Percentiles rank a stretch among this genome's conserved stretches.
These are phyloP conservation scores for Ridgeia piscesae DNA, from an alignment of 1,140 invertebrate species.

Conservation along the genomic window DNA sequence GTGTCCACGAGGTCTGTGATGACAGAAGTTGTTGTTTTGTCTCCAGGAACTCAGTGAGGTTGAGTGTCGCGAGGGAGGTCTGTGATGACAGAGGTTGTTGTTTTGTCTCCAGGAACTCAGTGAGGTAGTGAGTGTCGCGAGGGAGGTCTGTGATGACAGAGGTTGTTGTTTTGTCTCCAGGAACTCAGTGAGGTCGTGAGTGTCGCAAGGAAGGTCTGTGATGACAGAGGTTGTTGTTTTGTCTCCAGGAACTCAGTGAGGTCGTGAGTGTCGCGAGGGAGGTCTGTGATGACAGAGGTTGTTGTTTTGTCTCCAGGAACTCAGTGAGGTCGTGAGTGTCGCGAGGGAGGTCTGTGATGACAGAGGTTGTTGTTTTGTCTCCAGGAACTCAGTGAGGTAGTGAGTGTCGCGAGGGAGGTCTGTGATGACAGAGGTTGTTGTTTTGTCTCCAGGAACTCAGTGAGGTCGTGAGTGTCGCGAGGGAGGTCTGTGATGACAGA, in stretches of 20 bases:
- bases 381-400: too few species aligned
- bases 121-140: too few species aligned
- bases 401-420: neutral
- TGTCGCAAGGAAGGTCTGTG: too few species aligned
- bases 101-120: too few species aligned
- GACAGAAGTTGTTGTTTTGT: neutral
- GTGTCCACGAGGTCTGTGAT: neutral
- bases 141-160: too few species aligned
- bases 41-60: neutral
- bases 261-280: neutral
- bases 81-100: too few species aligned
- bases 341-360: neutral
- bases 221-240: too few species aligned
- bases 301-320: too few species aligned
- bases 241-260: too few species aligned
- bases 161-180: too few species aligned
- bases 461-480: constrained; percentile 7
- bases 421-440: neutral
- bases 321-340: neutral
- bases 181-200: too few species aligned
- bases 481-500: constrained; percentile 8
- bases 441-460: neutral
- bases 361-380: too few species aligned
- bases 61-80: neutral
- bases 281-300: neutral